Percentiles rank a stretch among this genome's conserved stretches.
Evolutionary conservation across 2,113 vertebrate species (phyloP).

Genomic region (Eurystomus gularis): DNA sequence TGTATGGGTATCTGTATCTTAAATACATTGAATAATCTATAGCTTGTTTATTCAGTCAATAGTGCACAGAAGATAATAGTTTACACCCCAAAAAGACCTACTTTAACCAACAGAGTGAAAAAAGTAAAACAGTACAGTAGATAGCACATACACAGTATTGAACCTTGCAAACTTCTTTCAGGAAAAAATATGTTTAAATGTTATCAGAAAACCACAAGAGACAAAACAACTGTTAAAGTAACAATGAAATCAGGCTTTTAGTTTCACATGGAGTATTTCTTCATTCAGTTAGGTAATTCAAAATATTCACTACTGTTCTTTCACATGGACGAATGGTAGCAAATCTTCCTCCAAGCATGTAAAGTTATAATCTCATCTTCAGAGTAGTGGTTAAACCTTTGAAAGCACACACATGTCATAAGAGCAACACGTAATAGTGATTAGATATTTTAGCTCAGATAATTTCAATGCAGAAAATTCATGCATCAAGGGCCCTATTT

Average conservation of each 20-base stretch:
- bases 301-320: conserved; percentile 19
- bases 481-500: background rate
- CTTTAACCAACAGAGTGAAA: background rate
- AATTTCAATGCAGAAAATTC: background rate
- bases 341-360: background rate
- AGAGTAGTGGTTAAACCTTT: conserved; percentile 5
- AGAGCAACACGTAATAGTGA: background rate
- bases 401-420: background rate
- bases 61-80: background rate
- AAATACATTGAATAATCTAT: background rate
- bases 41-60: background rate
- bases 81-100: background rate
- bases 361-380: conserved; percentile 3
- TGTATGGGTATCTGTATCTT: background rate
- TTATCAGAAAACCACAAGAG: conserved; percentile 32
- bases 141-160: background rate
- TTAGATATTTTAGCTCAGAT: background rate
- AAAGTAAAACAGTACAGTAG: background rate
- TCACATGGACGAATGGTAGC: background rate
- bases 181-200: background rate
- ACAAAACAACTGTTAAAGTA: conserved; percentile 38
- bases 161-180: background rate
- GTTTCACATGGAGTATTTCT: conserved; percentile 40
- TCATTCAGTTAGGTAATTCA: conserved; percentile 1
- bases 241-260: conserved; percentile 37